Evolutionary conservation across 2,888 invertebrate genomes (phyloP).

Genomic region (Pseudococcus longispinus): DNA sequence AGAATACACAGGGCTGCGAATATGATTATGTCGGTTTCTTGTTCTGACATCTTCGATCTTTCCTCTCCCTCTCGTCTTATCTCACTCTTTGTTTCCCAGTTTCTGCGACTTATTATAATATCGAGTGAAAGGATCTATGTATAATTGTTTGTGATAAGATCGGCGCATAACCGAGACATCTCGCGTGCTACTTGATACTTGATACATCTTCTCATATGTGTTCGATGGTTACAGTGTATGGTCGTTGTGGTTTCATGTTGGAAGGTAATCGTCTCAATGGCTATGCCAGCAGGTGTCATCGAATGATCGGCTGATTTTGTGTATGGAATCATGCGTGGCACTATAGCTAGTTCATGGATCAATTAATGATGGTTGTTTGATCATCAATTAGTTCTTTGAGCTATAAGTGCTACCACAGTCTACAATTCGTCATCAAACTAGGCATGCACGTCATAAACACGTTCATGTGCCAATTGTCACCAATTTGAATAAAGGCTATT

Average conservation of each 20-base stretch:
- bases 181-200: background rate
- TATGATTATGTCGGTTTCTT: background rate
- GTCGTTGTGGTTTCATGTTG: background rate
- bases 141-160: background rate
- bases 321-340: background rate
- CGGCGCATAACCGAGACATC: background rate
- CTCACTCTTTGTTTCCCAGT: no score
- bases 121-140: constrained; percentile 6
- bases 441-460: no score
- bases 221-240: background rate
- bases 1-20: background rate
- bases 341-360: no score
- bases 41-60: background rate
- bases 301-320: background rate
- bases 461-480: no score
- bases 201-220: background rate
- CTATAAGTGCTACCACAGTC: no score
- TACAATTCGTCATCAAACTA: no score
- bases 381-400: no score
- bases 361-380: no score
- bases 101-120: background rate
- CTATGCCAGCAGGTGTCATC: background rate
- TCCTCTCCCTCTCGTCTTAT: background rate
- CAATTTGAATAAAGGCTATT: no score
- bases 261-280: background rate